Evolutionary conservation across 2,113 vertebrate genomes (phyloP).

Genomic region (Ursus arctos): DNA sequence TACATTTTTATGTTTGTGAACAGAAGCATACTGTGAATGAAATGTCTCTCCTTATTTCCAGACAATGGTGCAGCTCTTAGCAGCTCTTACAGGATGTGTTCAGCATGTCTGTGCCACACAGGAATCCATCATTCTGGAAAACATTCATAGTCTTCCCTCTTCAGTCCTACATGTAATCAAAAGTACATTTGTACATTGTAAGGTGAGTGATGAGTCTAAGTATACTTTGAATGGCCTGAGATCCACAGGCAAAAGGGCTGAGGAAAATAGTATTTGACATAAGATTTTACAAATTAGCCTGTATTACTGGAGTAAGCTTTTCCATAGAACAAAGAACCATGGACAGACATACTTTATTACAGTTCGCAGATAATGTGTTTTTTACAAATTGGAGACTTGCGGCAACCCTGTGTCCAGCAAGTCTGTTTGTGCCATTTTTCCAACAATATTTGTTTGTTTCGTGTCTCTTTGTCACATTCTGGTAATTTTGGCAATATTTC

Average conservation of each 20-base stretch:
- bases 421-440: not conserved
- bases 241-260: not conserved
- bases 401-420: not conserved
- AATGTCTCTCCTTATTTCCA: constrained; percentile 75
- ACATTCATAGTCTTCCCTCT: constrained; percentile 91
- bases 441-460: not conserved
- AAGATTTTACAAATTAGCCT: not conserved
- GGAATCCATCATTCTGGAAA: constrained; percentile 85
- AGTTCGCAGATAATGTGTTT: not conserved
- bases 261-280: not conserved
- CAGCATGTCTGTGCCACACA: constrained; percentile 89
- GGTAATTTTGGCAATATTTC: not conserved
- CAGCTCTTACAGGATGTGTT: constrained; percentile 90
- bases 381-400: not conserved
- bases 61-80: constrained; percentile 92
- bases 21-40: not conserved
- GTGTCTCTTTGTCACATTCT: not conserved
- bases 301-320: not conserved
- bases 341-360: not conserved
- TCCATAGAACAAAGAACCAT: not conserved
- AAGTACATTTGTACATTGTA: constrained; percentile 95
- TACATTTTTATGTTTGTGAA: not conserved
- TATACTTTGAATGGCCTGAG: not conserved
- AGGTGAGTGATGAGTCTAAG: constrained; percentile 87
- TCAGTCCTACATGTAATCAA: constrained; percentile 93